Conservation (phyloP, 2,113 vertebrate species). For the Apodemus speciosus region DNA sequence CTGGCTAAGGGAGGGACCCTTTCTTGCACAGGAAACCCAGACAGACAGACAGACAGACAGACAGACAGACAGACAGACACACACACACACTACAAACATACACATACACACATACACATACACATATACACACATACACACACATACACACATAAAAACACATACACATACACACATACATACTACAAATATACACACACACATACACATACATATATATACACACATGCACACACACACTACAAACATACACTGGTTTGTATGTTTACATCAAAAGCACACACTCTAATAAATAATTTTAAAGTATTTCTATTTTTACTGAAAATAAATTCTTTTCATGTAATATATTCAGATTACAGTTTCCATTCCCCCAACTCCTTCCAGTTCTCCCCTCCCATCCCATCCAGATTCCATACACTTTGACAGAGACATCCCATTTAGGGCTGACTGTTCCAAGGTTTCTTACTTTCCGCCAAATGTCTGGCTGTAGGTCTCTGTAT, state of each 20-base stretch:
- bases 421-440: not conserved
- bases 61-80: not conserved
- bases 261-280: not conserved
- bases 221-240: no score
- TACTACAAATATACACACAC: no score
- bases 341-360: not conserved
- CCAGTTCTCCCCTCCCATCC: no score
- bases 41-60: not conserved
- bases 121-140: not conserved
- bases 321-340: not conserved
- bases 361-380: not conserved
- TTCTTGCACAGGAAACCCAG: fast-evolving
- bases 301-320: not conserved
- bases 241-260: no score
- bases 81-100: no score
- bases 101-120: not conserved
- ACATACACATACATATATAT: not conserved
- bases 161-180: not conserved
- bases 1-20: not conserved
- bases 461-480: not conserved
- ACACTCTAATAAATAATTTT: not conserved
- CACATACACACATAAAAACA: no score
- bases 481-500: not conserved
- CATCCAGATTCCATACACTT: not conserved
- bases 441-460: not conserved